Percentiles rank a stretch among this genome's conserved stretches.
phyloP scores from a whole-genome alignment of 1,140 invertebrate species.

The Lerema accius region DNA sequence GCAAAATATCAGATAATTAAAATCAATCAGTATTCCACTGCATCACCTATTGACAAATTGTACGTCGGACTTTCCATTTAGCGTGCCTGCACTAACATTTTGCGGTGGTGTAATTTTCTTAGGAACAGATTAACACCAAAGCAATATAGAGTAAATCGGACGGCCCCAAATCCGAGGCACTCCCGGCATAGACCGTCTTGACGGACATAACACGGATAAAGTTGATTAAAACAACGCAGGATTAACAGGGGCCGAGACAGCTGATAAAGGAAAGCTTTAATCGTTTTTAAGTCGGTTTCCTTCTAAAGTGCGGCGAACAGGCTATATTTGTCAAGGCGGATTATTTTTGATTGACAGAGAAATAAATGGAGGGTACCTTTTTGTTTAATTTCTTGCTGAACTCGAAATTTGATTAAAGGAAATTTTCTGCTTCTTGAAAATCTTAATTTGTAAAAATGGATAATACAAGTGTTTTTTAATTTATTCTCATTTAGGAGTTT shows the following conservation, averaged over 20 bases:
- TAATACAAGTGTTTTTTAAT: too few species aligned
- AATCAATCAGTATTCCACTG: too few species aligned
- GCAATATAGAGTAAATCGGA: conserved; percentile 13
- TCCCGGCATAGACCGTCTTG: conserved; percentile 35
- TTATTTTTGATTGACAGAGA: background rate
- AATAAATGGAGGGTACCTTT: background rate
- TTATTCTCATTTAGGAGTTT: too few species aligned
- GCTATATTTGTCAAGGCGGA: background rate
- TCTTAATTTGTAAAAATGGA: too few species aligned
- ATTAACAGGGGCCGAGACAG: conserved; percentile 26
- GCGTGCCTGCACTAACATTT: too few species aligned
- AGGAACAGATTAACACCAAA: too few species aligned
- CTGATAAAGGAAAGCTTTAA: conserved; percentile 15
- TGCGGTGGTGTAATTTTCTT: too few species aligned
- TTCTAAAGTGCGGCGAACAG: background rate
- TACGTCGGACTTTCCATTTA: too few species aligned
- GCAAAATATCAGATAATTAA: too few species aligned
- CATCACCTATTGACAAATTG: too few species aligned
- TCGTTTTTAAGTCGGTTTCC: conserved; percentile 8
- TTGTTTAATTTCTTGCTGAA: background rate
- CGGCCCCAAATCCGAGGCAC: conserved; percentile 9
- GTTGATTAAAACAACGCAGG: conserved; percentile 36
- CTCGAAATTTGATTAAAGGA: background rate
- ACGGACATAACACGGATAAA: conserved; percentile 35
- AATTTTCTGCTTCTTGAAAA: too few species aligned